These are phyloP conservation scores for Serilophus lunatus DNA, from an alignment of 2,113 vertebrate genomes.

Conservation along the genomic window DNA sequence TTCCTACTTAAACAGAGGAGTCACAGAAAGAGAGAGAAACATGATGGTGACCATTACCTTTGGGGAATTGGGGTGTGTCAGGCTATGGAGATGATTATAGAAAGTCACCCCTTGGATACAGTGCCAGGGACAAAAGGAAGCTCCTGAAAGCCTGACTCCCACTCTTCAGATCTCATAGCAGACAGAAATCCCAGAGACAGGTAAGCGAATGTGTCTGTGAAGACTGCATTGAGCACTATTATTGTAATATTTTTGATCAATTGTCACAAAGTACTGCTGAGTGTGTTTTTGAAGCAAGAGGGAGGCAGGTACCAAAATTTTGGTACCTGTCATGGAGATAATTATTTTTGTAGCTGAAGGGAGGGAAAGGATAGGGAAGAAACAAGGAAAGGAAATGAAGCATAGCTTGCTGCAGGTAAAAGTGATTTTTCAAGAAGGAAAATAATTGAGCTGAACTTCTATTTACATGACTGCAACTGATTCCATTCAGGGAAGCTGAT, in stretches of 20 bases:
- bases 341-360: constrained; percentile 27
- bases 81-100: neutral
- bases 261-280: constrained; percentile 20
- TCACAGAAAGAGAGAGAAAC: neutral
- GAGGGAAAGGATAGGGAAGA: neutral
- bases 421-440: neutral
- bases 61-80: neutral
- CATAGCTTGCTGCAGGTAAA: neutral
- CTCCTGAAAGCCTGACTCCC: neutral
- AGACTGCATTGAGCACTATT: neutral
- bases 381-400: constrained; percentile 2
- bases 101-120: rapidly evolving
- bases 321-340: neutral
- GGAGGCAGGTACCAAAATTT: neutral
- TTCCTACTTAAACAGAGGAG: neutral
- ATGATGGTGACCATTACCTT: neutral
- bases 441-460: constrained; percentile 37
- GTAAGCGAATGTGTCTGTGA: neutral
- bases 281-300: neutral
- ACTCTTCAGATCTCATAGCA: neutral
- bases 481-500: neutral
- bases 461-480: neutral
- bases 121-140: neutral
- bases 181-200: neutral
- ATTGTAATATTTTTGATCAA: neutral